A percentile compares a stretch with the other conserved stretches of the same genome.
These are phyloP conservation scores for Motacilla tschutschensis DNA, from an alignment of 2,113 vertebrate genomes.

Conservation along the genomic window DNA sequence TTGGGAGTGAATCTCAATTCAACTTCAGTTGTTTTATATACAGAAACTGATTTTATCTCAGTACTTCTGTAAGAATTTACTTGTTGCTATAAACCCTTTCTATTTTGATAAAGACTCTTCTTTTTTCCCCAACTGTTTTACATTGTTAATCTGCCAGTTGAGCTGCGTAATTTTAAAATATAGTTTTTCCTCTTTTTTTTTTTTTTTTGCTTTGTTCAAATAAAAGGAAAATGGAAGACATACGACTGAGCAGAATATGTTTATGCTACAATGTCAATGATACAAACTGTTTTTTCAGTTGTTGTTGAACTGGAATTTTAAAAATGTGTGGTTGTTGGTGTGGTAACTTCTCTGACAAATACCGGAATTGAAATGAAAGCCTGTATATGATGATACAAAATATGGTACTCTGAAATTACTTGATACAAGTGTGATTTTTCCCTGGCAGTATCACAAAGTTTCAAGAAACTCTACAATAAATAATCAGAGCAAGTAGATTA, in stretches of 20 bases:
- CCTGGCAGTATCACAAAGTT: not conserved
- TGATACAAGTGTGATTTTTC: constrained; percentile 9
- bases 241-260: constrained; percentile 50
- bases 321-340: constrained; percentile 37
- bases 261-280: constrained; percentile 48
- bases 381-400: constrained; percentile 3
- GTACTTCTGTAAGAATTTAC: constrained; percentile 38
- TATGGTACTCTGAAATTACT: constrained; percentile 16
- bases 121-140: not conserved
- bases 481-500: not conserved
- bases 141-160: constrained; percentile 36
- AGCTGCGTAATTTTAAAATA: not conserved
- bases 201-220: constrained; percentile 16
- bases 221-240: constrained; percentile 35
- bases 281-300: constrained; percentile 59
- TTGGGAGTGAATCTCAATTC: constrained; percentile 8
- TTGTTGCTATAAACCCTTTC: constrained; percentile 40
- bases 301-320: constrained; percentile 41
- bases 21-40: constrained; percentile 38
- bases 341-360: constrained; percentile 42
- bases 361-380: constrained; percentile 12
- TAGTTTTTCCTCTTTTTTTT: not conserved
- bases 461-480: not conserved
- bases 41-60: constrained; percentile 31
- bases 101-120: constrained; percentile 38